Conservation (phyloP, 2,888 invertebrate species). For the Diplolepis rosae region DNA sequence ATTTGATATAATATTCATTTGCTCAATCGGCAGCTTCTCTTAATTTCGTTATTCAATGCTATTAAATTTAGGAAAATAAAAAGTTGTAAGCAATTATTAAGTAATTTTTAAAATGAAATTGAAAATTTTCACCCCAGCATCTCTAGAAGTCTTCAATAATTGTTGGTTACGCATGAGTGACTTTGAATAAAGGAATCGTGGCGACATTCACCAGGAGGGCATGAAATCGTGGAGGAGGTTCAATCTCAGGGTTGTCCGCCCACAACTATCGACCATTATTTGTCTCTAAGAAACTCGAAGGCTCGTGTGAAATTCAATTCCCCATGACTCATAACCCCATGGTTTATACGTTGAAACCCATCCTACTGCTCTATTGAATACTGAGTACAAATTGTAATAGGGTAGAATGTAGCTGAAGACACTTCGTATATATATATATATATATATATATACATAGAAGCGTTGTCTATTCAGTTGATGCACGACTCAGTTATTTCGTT, state of each 20-base stretch:
- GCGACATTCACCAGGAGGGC: constrained; percentile 70
- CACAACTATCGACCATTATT: constrained; percentile 6
- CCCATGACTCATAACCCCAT: neutral
- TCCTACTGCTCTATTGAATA: neutral
- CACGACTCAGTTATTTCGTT: too few species aligned
- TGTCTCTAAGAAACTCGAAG: neutral
- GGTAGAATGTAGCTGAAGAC: too few species aligned
- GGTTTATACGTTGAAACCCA: neutral
- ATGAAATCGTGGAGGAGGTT: constrained; percentile 57
- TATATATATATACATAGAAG: neutral
- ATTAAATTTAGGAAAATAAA: too few species aligned
- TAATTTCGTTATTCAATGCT: too few species aligned
- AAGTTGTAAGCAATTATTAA: too few species aligned
- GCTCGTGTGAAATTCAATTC: neutral
- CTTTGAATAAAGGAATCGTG: constrained; percentile 69
- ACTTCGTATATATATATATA: neutral
- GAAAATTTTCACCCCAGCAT: neutral
- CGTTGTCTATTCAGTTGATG: neutral
- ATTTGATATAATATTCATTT: too few species aligned
- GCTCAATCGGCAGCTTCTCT: too few species aligned
- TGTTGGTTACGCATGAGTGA: constrained; percentile 59
- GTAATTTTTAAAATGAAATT: neutral
- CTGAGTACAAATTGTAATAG: neutral
- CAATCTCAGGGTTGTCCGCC: constrained; percentile 30
- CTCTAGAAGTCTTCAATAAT: too few species aligned